Percentiles rank a stretch among this genome's conserved stretches.
Conservation (phyloP, 53 echinoderm and acorn worm genomes). For the Stichopus horrens region DNA sequence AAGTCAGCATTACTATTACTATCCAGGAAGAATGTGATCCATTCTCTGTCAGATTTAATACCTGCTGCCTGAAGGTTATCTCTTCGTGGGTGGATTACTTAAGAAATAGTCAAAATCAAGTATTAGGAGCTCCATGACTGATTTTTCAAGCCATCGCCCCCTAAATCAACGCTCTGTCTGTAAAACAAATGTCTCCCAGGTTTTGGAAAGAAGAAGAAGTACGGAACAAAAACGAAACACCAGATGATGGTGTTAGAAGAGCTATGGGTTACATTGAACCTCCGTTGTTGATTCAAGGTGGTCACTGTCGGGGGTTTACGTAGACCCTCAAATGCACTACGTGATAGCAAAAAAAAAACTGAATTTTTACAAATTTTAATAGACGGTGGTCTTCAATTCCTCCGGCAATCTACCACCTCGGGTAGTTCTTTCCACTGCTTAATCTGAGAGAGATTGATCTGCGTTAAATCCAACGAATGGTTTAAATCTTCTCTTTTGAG, state of each 20-base stretch:
- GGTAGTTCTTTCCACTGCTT: not conserved
- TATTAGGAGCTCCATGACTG: too few relatives aligned
- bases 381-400: not conserved
- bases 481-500: constrained; percentile 9
- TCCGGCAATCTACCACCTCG: not conserved
- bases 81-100: not conserved
- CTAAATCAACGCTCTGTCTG: too few relatives aligned
- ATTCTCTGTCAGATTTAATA: not conserved
- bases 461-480: constrained; percentile 19
- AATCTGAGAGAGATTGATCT: constrained; percentile 19
- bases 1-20: not conserved
- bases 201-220: too few relatives aligned
- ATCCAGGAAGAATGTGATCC: not conserved
- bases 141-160: too few relatives aligned
- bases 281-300: too few relatives aligned
- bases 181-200: too few relatives aligned
- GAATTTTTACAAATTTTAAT: not conserved
- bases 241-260: too few relatives aligned
- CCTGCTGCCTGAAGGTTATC: not conserved
- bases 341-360: not conserved
- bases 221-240: too few relatives aligned
- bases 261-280: too few relatives aligned
- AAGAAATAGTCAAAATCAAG: not conserved
- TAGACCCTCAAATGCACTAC: not conserved
- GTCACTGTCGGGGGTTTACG: not conserved